Conservation (phyloP, 1,140 invertebrate genomes). For the Stegodyphus mimosarum region DNA sequence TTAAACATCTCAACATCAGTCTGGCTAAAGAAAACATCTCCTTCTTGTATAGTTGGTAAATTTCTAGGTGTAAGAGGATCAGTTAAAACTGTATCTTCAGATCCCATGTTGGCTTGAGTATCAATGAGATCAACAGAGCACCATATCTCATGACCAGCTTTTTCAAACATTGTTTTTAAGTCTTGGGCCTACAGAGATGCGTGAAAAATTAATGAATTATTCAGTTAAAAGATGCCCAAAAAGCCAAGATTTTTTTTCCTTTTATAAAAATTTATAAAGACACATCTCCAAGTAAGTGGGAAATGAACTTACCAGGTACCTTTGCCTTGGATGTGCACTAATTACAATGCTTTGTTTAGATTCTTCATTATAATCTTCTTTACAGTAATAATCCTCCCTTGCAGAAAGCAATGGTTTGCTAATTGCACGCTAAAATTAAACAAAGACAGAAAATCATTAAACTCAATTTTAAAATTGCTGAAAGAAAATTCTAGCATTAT, state of each 20-base stretch:
- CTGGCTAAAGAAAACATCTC: conserved; percentile 48
- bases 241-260: too few relatives aligned
- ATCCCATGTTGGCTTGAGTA: conserved; percentile 1
- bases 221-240: too few relatives aligned
- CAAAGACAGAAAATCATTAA: background rate
- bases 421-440: background rate
- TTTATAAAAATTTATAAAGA: background rate
- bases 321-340: conserved; percentile 63
- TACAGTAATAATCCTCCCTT: conserved; percentile 3
- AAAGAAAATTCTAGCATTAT: too few relatives aligned
- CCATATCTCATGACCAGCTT: conserved; percentile 66
- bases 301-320: conserved; percentile 33
- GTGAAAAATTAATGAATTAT: background rate
- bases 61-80: conserved; percentile 56
- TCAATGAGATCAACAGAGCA: conserved; percentile 65
- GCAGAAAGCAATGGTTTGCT: conserved; percentile 12
- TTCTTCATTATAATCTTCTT: conserved; percentile 16
- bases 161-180: conserved; percentile 64
- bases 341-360: conserved; percentile 62
- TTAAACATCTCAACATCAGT: conserved; percentile 24
- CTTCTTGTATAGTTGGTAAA: conserved; percentile 62
- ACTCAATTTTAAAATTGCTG: too few relatives aligned
- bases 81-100: conserved; percentile 9
- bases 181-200: conserved; percentile 32
- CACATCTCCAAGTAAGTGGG: background rate